Evolutionary conservation across 2,888 invertebrate genomes (phyloP).

Genomic region (Hirtodrosophila trivittata): DNA sequence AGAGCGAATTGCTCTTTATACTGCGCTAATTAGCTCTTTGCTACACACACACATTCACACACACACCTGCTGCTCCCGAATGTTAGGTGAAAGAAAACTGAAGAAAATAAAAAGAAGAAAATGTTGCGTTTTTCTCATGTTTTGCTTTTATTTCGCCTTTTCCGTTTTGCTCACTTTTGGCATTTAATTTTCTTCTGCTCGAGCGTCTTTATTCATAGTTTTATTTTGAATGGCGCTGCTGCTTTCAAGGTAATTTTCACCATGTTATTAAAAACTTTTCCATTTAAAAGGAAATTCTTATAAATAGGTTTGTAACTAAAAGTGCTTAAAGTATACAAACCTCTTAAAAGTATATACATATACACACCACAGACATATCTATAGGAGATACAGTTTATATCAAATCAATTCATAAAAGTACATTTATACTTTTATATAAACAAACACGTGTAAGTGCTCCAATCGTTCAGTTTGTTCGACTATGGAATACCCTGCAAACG

Average conservation of each 20-base stretch:
- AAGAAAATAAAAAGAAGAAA: constrained; percentile 21
- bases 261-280: constrained; percentile 46
- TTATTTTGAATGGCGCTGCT: constrained; percentile 57
- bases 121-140: constrained; percentile 42
- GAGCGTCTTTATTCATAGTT: constrained; percentile 58
- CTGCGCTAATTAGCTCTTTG: constrained; percentile 65
- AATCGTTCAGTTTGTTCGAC: no score
- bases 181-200: constrained; percentile 39
- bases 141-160: constrained; percentile 39
- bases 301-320: constrained; percentile 56
- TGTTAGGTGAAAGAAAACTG: constrained; percentile 23
- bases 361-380: no score
- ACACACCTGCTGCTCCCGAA: constrained; percentile 63
- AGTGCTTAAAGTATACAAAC: constrained; percentile 36
- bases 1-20: constrained; percentile 60
- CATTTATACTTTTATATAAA: no score
- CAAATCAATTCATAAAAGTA: no score
- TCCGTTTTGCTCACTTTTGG: constrained; percentile 33
- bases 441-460: no score
- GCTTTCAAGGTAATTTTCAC: constrained; percentile 71
- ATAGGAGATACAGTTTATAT: no score
- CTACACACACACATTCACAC: constrained; percentile 20
- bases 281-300: constrained; percentile 35
- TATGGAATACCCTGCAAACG: no score
- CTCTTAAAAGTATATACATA: no score